Base-by-base conservation (phyloP, 2,797 vertebrate species). In the Sciurus vulgaris region DNA sequence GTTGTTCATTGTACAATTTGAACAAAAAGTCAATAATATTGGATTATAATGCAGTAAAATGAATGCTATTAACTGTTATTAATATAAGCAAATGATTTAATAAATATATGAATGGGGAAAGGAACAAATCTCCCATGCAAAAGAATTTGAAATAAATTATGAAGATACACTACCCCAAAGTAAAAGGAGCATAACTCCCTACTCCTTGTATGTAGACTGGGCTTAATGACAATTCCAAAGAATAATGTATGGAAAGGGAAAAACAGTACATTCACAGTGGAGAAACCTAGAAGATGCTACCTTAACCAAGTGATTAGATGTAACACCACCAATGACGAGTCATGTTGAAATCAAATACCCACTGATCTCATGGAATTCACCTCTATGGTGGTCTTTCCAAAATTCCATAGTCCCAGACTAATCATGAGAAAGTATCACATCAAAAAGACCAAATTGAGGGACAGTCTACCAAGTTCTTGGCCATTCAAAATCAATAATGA, bases 401-500 rank as follows among this genome's bases (percentile, higher is more conserved):
- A 81, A 51, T 79, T 35, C 24, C 44, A 59, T 61, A 76, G 82
- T 59, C 28, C 26, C 22, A 73, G 22, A 82, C 56, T 59, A 94
- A 70, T 85, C 41, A 90, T 82, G 89, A 92, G 22, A 92, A 79
- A 89, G 56, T 28, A 74, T 79, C 33, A 10, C 30, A 83, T 63
- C 30, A 82, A 92, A 86, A 33, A 83, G 78, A 28, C 5, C 49
- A 76, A 69, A 89, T 8, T 81, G 59, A 82, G 35, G 44, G 38
- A 86, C 15, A 70, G 44, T 72, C 56, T 93, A 90, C 6, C 86
- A 86, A 89, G 86, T 73, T 81, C 7, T 49, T 85, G 65, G 56
- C 38, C 47, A 85, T 81, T 65, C 38, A 73, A 95, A 95, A 93
- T 89, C 76, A 89, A 35, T 41, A 89, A 83, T 65, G 28, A 90